Evolutionary conservation across 2,888 invertebrate genomes (phyloP).

Genomic region (Globia sparganii): DNA sequence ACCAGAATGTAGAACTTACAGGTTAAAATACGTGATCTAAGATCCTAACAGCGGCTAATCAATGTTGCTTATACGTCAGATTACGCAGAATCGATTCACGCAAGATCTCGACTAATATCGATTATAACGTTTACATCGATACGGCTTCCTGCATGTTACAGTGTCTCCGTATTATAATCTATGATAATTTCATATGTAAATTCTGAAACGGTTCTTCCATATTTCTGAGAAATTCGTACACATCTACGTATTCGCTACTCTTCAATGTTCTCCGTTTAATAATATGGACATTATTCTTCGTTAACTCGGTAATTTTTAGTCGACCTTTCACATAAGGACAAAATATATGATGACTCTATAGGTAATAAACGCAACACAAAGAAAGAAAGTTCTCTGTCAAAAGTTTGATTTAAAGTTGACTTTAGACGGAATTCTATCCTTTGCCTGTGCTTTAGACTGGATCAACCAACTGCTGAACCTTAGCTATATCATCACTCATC

Average conservation of each 20-base stretch:
- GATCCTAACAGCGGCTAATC: conserved; percentile 81
- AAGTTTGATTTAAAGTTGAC: not conserved
- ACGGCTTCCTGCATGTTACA: conserved; percentile 77
- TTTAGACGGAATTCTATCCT: not conserved
- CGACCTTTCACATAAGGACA: not conserved
- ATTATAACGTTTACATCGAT: conserved; percentile 85
- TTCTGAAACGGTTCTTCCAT: conserved; percentile 72
- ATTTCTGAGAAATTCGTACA: conserved; percentile 74
- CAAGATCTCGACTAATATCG: conserved; percentile 83
- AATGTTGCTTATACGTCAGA: conserved; percentile 80
- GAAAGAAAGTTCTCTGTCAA: not conserved
- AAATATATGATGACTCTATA: not conserved
- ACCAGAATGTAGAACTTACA: conserved; percentile 74
- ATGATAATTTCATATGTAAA: conserved; percentile 85
- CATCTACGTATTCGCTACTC: conserved; percentile 63
- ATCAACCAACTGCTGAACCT: not conserved
- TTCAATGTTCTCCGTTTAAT: conserved; percentile 49
- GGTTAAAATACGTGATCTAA: conserved; percentile 78
- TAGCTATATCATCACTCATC: not conserved
- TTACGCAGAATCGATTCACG: conserved; percentile 84
- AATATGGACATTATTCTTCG: conserved; percentile 41
- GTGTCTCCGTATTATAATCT: conserved; percentile 77
- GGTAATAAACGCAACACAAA: not conserved
- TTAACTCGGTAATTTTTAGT: conserved; percentile 50
- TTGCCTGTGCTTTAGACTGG: not conserved